phyloP scores from a whole-genome alignment of 2,797 vertebrate genomes.

The Columba guinea region DNA sequence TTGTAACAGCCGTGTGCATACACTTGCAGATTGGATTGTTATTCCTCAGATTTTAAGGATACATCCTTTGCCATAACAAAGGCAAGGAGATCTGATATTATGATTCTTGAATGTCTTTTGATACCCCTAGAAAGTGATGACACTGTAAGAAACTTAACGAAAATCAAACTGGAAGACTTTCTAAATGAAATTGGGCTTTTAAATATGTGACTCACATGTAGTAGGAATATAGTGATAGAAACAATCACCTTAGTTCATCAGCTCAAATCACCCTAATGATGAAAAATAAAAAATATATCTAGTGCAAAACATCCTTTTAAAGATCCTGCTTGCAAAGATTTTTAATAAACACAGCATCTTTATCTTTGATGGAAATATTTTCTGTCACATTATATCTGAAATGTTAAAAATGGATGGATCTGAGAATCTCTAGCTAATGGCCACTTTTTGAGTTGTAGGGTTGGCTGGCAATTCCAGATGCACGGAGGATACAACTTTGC shows the following conservation, averaged over 20 bases:
- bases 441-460: constrained; percentile 75
- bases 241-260: background rate
- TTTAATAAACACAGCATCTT: background rate
- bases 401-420: background rate
- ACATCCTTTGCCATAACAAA: background rate
- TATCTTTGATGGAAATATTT: background rate
- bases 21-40: background rate
- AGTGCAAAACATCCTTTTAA: background rate
- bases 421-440: background rate
- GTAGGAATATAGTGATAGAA: background rate
- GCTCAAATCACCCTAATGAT: background rate
- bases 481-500: constrained; percentile 85
- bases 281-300: background rate
- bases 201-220: background rate
- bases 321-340: background rate
- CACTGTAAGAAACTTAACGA: background rate
- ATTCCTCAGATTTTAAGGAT: background rate
- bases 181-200: background rate
- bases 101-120: background rate
- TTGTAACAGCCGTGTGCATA: background rate
- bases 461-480: constrained; percentile 85
- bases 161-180: background rate
- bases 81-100: background rate
- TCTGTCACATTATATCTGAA: background rate
- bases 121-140: background rate